Conservation (phyloP, 2,888 invertebrate species). For the Carabus problematicus region DNA sequence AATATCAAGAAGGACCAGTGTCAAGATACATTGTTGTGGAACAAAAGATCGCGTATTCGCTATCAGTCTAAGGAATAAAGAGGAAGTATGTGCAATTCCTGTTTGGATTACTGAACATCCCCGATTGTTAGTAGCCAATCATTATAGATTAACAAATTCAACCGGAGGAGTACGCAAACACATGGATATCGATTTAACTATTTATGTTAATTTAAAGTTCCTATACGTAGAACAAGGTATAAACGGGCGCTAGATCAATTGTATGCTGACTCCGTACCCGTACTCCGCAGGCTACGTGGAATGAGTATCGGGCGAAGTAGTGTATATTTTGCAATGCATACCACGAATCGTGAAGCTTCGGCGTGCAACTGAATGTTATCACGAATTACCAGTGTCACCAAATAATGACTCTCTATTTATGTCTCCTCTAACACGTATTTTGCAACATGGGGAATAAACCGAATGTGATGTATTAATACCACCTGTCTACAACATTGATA, state of each 20-base stretch:
- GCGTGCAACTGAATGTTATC: not conserved
- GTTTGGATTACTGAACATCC: conserved; percentile 18
- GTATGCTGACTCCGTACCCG: conserved; percentile 19
- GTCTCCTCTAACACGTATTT: not conserved
- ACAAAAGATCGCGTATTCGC: conserved; percentile 37
- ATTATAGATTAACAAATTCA: conserved; percentile 2
- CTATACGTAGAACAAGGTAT: conserved; percentile 35
- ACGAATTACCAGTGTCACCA: not conserved
- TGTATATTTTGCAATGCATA: not conserved
- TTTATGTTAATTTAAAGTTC: conserved; percentile 43
- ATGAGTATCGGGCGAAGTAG: not conserved
- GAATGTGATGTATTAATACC: not conserved
- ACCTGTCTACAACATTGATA: not conserved
- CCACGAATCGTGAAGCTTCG: not conserved
- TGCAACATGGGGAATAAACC: not conserved
- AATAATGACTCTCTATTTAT: not conserved
- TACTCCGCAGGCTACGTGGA: not conserved
- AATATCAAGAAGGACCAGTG: not conserved
- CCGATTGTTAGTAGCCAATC: not conserved
- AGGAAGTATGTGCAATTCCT: not conserved
- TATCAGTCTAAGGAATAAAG: conserved; percentile 23
- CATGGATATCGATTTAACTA: conserved; percentile 40
- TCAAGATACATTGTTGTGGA: conserved; percentile 39
- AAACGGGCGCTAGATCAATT: conserved; percentile 25
- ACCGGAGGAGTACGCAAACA: conserved; percentile 19